Conservation (phyloP, 2,888 invertebrate species). For the Eristalinus sepulchralis region DNA sequence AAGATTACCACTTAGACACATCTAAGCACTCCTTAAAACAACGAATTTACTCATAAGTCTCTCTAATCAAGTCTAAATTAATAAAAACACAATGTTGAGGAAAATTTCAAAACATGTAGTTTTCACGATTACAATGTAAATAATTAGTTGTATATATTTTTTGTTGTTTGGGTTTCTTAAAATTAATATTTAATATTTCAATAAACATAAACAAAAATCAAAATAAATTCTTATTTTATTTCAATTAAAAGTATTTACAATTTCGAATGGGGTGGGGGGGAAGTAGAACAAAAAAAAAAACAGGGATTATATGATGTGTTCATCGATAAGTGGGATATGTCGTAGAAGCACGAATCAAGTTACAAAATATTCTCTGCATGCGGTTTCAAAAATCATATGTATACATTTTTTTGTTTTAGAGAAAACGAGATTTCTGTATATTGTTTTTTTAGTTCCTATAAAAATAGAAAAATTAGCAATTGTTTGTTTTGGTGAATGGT, state of each 20-base stretch:
- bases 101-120: not conserved
- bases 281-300: constrained; percentile 27
- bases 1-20: constrained; percentile 10
- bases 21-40: not conserved
- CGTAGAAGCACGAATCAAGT: constrained; percentile 35
- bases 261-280: constrained; percentile 20
- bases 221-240: constrained; percentile 40
- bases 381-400: constrained; percentile 25
- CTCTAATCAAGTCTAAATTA: not conserved
- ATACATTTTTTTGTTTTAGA: not conserved
- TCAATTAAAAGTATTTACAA: constrained; percentile 52
- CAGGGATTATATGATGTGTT: constrained; percentile 13
- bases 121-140: not conserved
- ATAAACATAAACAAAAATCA: constrained; percentile 7
- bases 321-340: constrained; percentile 4
- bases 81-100: not conserved
- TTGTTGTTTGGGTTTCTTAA: constrained; percentile 5
- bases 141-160: constrained; percentile 16
- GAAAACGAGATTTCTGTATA: constrained; percentile 11
- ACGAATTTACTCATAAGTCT: not conserved
- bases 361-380: constrained; percentile 67
- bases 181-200: constrained; percentile 7
- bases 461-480: constrained; percentile 60
- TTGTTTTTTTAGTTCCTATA: constrained; percentile 61
- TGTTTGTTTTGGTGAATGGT: constrained; percentile 10